Evolutionary conservation across 2,888 invertebrate species (phyloP).

Genomic region (Chrysopilus asiliformis): DNA sequence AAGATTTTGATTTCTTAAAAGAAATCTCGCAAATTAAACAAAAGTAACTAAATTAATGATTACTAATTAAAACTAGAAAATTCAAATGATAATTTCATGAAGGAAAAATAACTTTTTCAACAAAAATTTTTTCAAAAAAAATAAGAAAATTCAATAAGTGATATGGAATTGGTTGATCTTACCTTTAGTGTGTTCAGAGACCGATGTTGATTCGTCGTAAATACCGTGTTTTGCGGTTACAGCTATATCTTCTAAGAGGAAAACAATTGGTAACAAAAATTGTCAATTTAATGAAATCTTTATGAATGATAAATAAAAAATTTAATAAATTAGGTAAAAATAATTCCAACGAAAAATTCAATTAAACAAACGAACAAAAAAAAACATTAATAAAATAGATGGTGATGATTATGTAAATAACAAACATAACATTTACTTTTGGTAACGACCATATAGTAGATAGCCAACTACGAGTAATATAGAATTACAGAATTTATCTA

Average conservation of each 20-base stretch:
- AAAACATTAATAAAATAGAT: too few species aligned
- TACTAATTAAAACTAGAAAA: too few species aligned
- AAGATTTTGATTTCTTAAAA: slow-evolving; percentile 2
- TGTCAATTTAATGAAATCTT: too few species aligned
- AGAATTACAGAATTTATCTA: too few species aligned
- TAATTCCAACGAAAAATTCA: too few species aligned
- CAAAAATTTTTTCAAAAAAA: not conserved
- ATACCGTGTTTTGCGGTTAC: slow-evolving; percentile 8
- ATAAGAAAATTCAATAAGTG: not conserved
- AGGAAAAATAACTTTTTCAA: not conserved
- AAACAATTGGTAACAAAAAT: too few species aligned
- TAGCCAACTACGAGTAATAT: too few species aligned
- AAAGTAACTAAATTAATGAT: not conserved
- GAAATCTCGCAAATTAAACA: slow-evolving; percentile 4
- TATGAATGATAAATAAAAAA: too few species aligned
- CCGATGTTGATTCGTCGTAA: slow-evolving; percentile 3
- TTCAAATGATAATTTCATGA: not conserved
- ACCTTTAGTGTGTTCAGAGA: slow-evolving; percentile 11
- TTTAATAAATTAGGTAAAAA: too few species aligned
- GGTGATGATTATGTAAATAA: too few species aligned
- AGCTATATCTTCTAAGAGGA: slow-evolving; percentile 12
- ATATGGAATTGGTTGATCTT: slow-evolving; percentile 3
- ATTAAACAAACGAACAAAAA: slow-evolving; percentile 2
- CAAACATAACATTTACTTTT: too few species aligned
- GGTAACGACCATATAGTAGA: too few species aligned